Conservation (phyloP, 2,888 invertebrate genomes). For the Diaphora mendica region DNA sequence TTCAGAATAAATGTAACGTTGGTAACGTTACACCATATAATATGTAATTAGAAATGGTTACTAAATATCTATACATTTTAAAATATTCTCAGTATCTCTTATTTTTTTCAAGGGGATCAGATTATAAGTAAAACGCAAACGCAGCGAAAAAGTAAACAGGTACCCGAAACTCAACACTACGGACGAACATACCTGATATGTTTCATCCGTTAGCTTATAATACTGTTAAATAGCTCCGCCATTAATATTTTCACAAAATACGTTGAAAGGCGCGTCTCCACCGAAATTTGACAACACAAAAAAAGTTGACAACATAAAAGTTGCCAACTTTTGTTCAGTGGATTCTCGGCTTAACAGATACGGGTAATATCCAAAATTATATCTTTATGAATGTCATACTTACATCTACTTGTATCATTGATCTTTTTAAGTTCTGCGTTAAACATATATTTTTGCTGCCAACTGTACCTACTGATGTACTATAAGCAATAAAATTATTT, state of each 20-base stretch:
- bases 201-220: background rate
- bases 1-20: background rate
- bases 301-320: too few species aligned
- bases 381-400: slow-evolving; percentile 46
- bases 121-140: background rate
- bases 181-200: background rate
- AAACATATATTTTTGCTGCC: slow-evolving; percentile 38
- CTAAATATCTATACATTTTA: background rate
- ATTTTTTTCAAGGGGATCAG: background rate
- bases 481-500: slow-evolving; percentile 42
- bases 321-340: too few species aligned
- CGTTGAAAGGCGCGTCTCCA: too few species aligned
- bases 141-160: background rate
- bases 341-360: slow-evolving; percentile 55
- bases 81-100: background rate
- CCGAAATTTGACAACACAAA: too few species aligned
- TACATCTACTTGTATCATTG: slow-evolving; percentile 32
- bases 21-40: too few species aligned
- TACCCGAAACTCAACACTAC: background rate
- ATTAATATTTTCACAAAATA: slow-evolving; percentile 34
- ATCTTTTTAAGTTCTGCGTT: slow-evolving; percentile 28
- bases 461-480: slow-evolving; percentile 43
- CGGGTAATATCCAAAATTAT: slow-evolving; percentile 63
- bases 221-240: slow-evolving; percentile 22
- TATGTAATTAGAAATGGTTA: background rate